Percentiles rank a stretch among this genome's conserved stretches.
Evolutionary conservation across 1,140 invertebrate genomes (phyloP).

Genomic region (Lepidostoma basale): DNA sequence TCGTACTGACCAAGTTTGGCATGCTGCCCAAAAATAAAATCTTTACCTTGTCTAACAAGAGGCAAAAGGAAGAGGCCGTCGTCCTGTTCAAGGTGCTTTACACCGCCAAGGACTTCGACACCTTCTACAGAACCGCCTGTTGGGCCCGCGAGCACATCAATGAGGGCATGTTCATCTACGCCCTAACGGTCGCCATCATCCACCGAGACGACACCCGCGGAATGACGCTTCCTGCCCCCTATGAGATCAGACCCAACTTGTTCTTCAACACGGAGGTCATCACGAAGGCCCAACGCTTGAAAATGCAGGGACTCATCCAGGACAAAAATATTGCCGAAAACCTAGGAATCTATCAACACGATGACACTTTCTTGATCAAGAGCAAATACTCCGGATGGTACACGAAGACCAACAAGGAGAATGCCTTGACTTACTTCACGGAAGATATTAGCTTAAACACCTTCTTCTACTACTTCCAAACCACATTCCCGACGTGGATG

Average conservation of each 20-base stretch:
- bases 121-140: slow-evolving; percentile 69
- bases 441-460: slow-evolving; percentile 74
- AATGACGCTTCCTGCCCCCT: slow-evolving; percentile 67
- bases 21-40: slow-evolving; percentile 60
- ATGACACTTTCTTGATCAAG: slow-evolving; percentile 52
- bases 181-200: slow-evolving; percentile 64
- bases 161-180: slow-evolving; percentile 67
- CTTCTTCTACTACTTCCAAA: slow-evolving; percentile 74
- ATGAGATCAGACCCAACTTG: slow-evolving; percentile 69
- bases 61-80: slow-evolving; percentile 62
- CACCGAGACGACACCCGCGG: slow-evolving; percentile 66
- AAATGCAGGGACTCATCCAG: no score
- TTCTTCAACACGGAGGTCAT: slow-evolving; percentile 68
- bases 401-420: slow-evolving; percentile 61
- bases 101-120: slow-evolving; percentile 68
- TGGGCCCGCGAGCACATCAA: slow-evolving; percentile 69
- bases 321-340: no score
- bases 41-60: slow-evolving; percentile 61
- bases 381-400: slow-evolving; percentile 66
- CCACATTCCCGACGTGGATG: slow-evolving; percentile 62
- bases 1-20: slow-evolving; percentile 45
- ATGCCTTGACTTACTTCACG: slow-evolving; percentile 72
- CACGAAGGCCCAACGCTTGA: slow-evolving; percentile 65
- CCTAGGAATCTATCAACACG: no score
- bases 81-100: slow-evolving; percentile 65